A percentile compares a stretch with the other conserved stretches of the same genome.
Conservation (phyloP, 2,888 invertebrate species). For the Phaonia tiefii region DNA sequence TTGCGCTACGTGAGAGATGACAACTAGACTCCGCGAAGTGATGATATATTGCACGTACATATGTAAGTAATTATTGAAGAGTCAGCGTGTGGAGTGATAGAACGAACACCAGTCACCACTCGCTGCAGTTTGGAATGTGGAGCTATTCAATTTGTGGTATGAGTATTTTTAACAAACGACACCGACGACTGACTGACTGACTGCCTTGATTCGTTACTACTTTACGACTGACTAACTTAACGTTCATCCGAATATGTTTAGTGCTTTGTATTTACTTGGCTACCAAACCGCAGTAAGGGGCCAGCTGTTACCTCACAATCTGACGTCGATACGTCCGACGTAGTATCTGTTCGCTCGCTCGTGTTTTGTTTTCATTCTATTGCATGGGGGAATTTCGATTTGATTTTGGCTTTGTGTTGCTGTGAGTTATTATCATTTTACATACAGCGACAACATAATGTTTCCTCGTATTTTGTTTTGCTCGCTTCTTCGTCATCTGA, state of each 20-base stretch:
- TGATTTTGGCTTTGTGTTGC: constrained; percentile 10
- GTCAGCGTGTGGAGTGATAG: not conserved
- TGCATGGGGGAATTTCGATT: constrained; percentile 45
- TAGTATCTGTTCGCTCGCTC: not conserved
- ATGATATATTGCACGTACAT: not conserved
- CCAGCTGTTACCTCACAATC: no score
- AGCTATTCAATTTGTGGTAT: not conserved
- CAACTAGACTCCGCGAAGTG: not conserved
- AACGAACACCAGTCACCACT: not conserved
- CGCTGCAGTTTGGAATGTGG: not conserved
- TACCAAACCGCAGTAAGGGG: no score
- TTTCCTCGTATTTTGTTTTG: constrained; percentile 45
- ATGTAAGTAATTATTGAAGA: not conserved
- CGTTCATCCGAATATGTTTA: constrained; percentile 6
- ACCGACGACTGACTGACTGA: constrained; percentile 32
- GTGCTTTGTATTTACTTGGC: not conserved
- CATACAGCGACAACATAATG: not conserved
- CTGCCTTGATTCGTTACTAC: constrained; percentile 37
- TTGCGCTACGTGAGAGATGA: not conserved
- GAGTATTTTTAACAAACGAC: not conserved
- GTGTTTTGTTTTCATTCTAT: constrained; percentile 27
- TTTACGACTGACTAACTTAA: constrained; percentile 28
- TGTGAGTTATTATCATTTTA: constrained; percentile 26
- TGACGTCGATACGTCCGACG: not conserved
- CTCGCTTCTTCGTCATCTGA: constrained; percentile 20